A percentile compares a stretch with the other conserved stretches of the same genome.
phyloP scores from a whole-genome alignment of 2,888 invertebrate species.

The Dorcus parallelipipedus region DNA sequence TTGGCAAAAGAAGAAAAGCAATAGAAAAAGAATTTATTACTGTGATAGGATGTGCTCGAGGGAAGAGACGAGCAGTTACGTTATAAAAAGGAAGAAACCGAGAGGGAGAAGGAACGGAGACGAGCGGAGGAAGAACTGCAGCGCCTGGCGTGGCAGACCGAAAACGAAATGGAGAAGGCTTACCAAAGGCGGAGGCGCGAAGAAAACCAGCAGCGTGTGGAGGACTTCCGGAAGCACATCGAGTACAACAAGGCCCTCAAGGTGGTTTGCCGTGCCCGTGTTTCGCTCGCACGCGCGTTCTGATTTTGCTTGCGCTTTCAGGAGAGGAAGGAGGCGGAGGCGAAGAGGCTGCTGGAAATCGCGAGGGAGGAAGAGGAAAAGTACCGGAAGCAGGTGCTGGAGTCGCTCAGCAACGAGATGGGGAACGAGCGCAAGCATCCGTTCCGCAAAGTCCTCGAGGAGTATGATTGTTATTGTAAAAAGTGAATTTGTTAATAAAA shows the following conservation, averaged over 20 bases:
- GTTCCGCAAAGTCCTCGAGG: slow-evolving; percentile 39
- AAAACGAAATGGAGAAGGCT: slow-evolving; percentile 40
- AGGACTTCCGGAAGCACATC: slow-evolving; percentile 45
- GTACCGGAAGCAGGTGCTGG: slow-evolving; percentile 35
- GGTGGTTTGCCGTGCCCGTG: slow-evolving; percentile 28
- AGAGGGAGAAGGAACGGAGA: slow-evolving; percentile 33
- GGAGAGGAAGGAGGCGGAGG: slow-evolving; percentile 39
- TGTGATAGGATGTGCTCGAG: slow-evolving; percentile 37
- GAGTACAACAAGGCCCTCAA: slow-evolving; percentile 41
- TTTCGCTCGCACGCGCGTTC: no score
- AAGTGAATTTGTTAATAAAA: slow-evolving; percentile 4
- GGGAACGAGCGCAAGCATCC: slow-evolving; percentile 39
- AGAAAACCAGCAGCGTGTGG: slow-evolving; percentile 37
- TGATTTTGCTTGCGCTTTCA: slow-evolving; percentile 16
- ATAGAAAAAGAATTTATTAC: neutral
- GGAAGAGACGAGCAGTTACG: slow-evolving; percentile 42
- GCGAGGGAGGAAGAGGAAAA: slow-evolving; percentile 41
- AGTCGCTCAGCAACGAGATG: slow-evolving; percentile 30
- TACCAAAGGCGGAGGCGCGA: slow-evolving; percentile 34
- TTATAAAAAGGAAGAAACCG: slow-evolving; percentile 36
- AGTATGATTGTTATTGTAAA: slow-evolving; percentile 37
- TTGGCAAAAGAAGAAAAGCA: no score
- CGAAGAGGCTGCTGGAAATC: slow-evolving; percentile 37
- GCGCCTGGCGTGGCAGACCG: slow-evolving; percentile 36
- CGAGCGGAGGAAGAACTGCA: slow-evolving; percentile 43